These are phyloP conservation scores for Lasiurus cinereus DNA, from an alignment of 2,113 vertebrate species.

Conservation along the genomic window DNA sequence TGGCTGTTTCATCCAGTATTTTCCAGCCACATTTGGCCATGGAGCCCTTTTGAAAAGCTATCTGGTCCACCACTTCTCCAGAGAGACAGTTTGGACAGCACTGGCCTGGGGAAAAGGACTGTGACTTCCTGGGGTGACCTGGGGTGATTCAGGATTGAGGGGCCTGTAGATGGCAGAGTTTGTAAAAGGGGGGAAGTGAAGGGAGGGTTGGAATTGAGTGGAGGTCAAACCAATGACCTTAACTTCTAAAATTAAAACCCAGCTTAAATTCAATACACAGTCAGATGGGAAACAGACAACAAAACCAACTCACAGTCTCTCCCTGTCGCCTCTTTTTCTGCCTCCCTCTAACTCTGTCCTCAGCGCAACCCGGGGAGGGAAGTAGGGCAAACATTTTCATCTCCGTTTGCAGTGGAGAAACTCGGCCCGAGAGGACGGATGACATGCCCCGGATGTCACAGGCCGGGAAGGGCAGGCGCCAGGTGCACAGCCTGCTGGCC, in stretches of 20 bases:
- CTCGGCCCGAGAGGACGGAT: neutral
- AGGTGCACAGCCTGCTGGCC: neutral
- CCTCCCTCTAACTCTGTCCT: neutral
- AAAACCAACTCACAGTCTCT: neutral
- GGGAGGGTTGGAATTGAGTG: neutral
- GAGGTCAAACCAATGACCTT: neutral
- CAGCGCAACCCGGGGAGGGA: neutral
- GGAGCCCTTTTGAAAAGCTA: neutral
- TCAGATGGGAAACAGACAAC: neutral
- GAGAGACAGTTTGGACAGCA: neutral
- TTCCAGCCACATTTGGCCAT: neutral
- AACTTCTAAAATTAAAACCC: constrained; percentile 35
- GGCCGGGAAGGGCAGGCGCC: neutral
- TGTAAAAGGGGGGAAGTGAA: neutral
- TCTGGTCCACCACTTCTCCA: neutral
- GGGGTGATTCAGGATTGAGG: neutral
- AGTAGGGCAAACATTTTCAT: constrained; percentile 12
- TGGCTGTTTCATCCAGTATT: neutral
- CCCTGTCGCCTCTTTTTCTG: neutral
- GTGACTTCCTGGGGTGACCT: neutral
- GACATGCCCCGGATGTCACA: neutral
- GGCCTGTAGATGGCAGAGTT: neutral
- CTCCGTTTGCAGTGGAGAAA: neutral
- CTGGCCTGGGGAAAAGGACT: neutral
- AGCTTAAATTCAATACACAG: neutral